Evolutionary conservation across 2,888 invertebrate species (phyloP).

Genomic region (Caenorhabditis uteleia): DNA sequence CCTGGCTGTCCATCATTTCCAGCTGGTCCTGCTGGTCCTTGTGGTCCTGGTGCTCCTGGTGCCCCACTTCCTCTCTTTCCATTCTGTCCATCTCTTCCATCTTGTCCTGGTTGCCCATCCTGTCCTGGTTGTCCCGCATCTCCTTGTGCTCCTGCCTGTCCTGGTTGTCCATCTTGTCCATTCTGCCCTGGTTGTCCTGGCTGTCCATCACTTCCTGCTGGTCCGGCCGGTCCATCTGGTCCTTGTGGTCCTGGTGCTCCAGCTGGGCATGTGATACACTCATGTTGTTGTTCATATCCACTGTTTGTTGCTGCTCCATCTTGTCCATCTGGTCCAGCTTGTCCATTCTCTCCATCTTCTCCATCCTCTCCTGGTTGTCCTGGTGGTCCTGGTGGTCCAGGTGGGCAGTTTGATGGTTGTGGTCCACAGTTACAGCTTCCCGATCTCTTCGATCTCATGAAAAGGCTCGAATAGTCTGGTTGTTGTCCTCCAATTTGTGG

Average conservation of each 20-base stretch:
- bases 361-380: slow-evolving; percentile 30
- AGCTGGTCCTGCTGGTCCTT: slow-evolving; percentile 13
- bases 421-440: slow-evolving; percentile 30
- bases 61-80: slow-evolving; percentile 17
- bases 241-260: slow-evolving; percentile 38
- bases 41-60: slow-evolving; percentile 23
- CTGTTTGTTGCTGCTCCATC: slow-evolving; percentile 7
- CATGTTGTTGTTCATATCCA: background rate
- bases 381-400: slow-evolving; percentile 38
- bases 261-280: slow-evolving; percentile 28
- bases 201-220: slow-evolving; percentile 22
- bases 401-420: slow-evolving; percentile 28
- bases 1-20: slow-evolving; percentile 8
- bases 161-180: slow-evolving; percentile 23
- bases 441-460: slow-evolving; percentile 11
- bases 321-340: slow-evolving; percentile 22
- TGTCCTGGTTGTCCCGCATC: slow-evolving; percentile 11
- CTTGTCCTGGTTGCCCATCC: too few species aligned
- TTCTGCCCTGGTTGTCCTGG: slow-evolving; percentile 15
- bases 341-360: slow-evolving; percentile 22
- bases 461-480: slow-evolving; percentile 22
- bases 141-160: slow-evolving; percentile 11
- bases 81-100: slow-evolving; percentile 20
- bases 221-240: slow-evolving; percentile 26
- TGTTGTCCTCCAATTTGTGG: slow-evolving; percentile 14